phyloP scores from a whole-genome alignment of 2,888 invertebrate genomes.

The Chesias legatella region DNA sequence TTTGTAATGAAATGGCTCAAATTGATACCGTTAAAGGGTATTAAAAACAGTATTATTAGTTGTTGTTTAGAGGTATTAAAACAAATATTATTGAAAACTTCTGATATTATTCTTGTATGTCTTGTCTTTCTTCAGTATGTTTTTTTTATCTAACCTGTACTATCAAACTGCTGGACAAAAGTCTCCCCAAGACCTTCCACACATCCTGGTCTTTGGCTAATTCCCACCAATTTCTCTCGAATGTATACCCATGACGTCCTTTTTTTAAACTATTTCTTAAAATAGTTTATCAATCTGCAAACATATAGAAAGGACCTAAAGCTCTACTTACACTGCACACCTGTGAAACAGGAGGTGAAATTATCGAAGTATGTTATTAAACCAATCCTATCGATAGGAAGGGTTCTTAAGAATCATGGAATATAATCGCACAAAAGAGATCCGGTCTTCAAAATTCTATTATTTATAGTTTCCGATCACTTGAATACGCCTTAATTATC shows the following conservation, averaged over 20 bases:
- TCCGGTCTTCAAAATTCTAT: slow-evolving; percentile 76
- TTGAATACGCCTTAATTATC: slow-evolving; percentile 80
- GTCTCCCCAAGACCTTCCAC: no score
- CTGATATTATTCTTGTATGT: no score
- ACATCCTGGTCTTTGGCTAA: no score
- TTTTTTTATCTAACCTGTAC: no score
- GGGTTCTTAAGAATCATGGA: slow-evolving; percentile 69
- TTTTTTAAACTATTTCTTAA: no score
- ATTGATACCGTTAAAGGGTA: slow-evolving; percentile 43
- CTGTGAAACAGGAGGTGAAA: slow-evolving; percentile 65
- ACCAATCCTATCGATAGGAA: slow-evolving; percentile 72
- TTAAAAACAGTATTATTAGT: no score
- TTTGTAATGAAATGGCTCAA: slow-evolving; percentile 43
- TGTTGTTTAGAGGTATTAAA: not conserved
- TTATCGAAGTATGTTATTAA: slow-evolving; percentile 70
- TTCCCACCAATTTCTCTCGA: no score
- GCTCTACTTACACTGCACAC: slow-evolving; percentile 33
- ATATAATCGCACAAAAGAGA: slow-evolving; percentile 76
- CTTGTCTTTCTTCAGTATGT: no score
- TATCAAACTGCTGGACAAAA: no score
- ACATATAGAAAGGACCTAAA: not conserved
- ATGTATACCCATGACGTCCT: no score
- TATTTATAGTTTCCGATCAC: slow-evolving; percentile 78
- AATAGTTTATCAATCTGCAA: no score
- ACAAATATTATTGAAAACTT: not conserved